These are phyloP conservation scores for Polyodon spathula DNA, from an alignment of 2,113 vertebrate species.

Conservation along the genomic window DNA sequence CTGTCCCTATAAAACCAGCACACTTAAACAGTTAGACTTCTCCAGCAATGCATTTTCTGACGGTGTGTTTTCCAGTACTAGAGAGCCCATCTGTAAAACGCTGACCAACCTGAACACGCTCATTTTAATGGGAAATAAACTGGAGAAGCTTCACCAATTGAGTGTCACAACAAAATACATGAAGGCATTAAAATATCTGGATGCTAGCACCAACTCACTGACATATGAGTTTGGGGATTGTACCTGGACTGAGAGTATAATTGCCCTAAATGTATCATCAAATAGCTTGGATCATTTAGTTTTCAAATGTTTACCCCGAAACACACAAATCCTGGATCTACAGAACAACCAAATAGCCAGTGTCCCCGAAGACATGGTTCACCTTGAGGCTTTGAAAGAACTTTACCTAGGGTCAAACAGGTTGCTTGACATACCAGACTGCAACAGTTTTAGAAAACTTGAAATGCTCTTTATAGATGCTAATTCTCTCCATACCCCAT, in stretches of 20 bases:
- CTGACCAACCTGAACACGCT: slow-evolving; percentile 49
- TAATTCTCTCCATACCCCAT: slow-evolving; percentile 59
- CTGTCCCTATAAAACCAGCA: slow-evolving; percentile 60
- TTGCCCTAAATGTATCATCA: slow-evolving; percentile 62
- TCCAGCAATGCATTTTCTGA: slow-evolving; percentile 68
- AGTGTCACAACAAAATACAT: slow-evolving; percentile 57
- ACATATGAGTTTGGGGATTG: slow-evolving; percentile 41
- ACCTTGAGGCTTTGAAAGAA: slow-evolving; percentile 48
- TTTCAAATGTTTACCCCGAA: slow-evolving; percentile 69
- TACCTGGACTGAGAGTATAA: slow-evolving; percentile 57
- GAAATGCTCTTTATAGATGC: slow-evolving; percentile 45
- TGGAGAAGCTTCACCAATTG: slow-evolving; percentile 54
- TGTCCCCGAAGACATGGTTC: slow-evolving; percentile 37
- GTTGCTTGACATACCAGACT: slow-evolving; percentile 64
- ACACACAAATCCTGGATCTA: slow-evolving; percentile 47
- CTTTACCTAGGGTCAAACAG: slow-evolving; percentile 70
- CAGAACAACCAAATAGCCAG: slow-evolving; percentile 60
- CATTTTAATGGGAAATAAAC: slow-evolving; percentile 58
- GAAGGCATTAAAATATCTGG: slow-evolving; percentile 59
- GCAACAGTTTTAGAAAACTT: slow-evolving; percentile 45
- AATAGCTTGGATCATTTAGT: slow-evolving; percentile 53
- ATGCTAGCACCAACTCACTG: slow-evolving; percentile 67
- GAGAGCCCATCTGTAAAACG: slow-evolving; percentile 46
- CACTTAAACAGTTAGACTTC: slow-evolving; percentile 59
- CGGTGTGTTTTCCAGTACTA: slow-evolving; percentile 46